Evolutionary conservation across 2,888 invertebrate genomes (phyloP), one percentile per base, ranked within the genome.

Genomic region (Tetragnatha montana): DNA sequence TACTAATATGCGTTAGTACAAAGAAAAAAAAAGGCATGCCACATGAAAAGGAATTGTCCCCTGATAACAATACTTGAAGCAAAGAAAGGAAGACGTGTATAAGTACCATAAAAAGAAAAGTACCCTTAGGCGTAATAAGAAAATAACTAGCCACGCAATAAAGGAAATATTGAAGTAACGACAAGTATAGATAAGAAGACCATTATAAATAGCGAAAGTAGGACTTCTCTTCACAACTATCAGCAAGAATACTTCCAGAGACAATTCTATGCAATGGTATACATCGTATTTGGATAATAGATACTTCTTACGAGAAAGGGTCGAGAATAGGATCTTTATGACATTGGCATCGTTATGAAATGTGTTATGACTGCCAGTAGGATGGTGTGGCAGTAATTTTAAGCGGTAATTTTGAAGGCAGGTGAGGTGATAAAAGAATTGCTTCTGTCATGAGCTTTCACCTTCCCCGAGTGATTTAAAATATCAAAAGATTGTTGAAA

Each of bases 11-110:
- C 60, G 60, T 60, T 60, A 60, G 14, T 60, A 60, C 60, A 60
- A 60, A 60, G 60, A 60, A 60, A 60, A 60, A 60, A 60, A 60
- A 10, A 60, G 60, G 17, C 60, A 60, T 60, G 60, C 60, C 60
- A 60, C 60, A 60, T 60, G 60, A 60, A 60, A 60, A 60, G 60
- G 60, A 60, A 60, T 60, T 60, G 60, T 60, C 60, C 60, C 60
- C 17, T 60, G 60, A 60, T 60, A 60, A 60, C 60, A 60, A 60
- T 60, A 60, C 14, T 60, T 60, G 60, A 60, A 60, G 60, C 60
- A 60, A 60, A 60, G 60, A 60, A 60, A 60, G 60, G 60, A 60
- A 60, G 60, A 60, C 12, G 17, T 60, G 60, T 60, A 60, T 60
- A 60, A 60, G 60, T 60, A 60, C 60, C 60, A 60, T 60, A 60